Base-by-base conservation (phyloP, 1,140 invertebrate genomes). In the Zaprionus africanus region DNA sequence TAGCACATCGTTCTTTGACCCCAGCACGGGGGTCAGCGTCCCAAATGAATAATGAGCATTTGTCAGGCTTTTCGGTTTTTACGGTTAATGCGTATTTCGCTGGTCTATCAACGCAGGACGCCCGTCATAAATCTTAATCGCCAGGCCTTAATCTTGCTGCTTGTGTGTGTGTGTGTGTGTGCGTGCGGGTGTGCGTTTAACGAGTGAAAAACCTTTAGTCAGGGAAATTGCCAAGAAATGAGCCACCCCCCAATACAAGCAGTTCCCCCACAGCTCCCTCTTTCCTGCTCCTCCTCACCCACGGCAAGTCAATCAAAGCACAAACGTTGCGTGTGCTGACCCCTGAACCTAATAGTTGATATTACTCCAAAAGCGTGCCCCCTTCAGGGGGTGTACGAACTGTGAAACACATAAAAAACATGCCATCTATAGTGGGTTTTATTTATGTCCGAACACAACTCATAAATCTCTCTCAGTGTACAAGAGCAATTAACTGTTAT, bases 71-170 rank as follows among this genome's bases (percentile, higher is more conserved):
- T 62, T 64, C 51, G 71, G 68, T 74, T 64, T 64, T 53, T 69
- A 43, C 64, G 73, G 59, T 76, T 76, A 76, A 76, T 76, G 73
- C 60, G 53, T 70, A 63, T 62, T 46, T 36, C 36, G 12, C 66
- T 69, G 60, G 46, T 51, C 46, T 51, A 51, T 51, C 46, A 51
- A 51, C 46, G 46, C 46, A 51, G 46, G 46, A 51, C 46, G 46
- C 46, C 46, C 60, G 81, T 72, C 77, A 73, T 82, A 87, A 87
- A 86, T 86, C 84, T 86, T 81, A 84, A 86, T 83, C 84, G 80
- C 58, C 26, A 62, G 49, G 4, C 67, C 56, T 24, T 46, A 65
- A 78, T 66, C 73, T 74, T 53, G 28, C 60, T 36, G 46, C 38
- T 12, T 22, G 31, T 26, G 46, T 34, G 19, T 36, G 31, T 26